Evolutionary conservation across 2,797 vertebrate species (phyloP).

Genomic region (Protonibea diacanthus): DNA sequence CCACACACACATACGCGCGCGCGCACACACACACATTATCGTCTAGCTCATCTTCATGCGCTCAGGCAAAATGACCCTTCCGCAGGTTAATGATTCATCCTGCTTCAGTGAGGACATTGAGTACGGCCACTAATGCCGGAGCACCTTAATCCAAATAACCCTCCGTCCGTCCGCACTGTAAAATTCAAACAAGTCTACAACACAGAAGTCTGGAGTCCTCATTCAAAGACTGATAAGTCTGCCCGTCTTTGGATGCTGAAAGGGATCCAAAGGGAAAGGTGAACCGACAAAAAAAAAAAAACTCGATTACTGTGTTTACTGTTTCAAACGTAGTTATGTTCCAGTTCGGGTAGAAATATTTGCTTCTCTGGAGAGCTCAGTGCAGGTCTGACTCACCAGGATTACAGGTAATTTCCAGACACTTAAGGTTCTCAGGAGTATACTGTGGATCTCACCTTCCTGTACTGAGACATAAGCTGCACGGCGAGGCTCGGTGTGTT

Average conservation of each 20-base stretch:
- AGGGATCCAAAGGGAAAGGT: conserved; percentile 34
- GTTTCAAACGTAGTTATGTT: conserved; percentile 22
- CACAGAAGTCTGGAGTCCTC: conserved; percentile 15
- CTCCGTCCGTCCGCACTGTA: background rate
- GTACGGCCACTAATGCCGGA: conserved; percentile 27
- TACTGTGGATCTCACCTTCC: background rate
- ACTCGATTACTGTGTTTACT: conserved; percentile 13
- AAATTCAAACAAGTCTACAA: conserved; percentile 22
- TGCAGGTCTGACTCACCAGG: conserved; percentile 23
- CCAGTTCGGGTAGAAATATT: conserved; percentile 4
- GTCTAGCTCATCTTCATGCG: conserved; percentile 40
- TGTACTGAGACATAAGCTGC: conserved; percentile 12
- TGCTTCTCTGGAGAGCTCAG: conserved; percentile 13
- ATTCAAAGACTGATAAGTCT: background rate
- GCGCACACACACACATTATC: conserved; percentile 33
- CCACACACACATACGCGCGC: conserved; percentile 28
- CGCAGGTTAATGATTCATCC: conserved; percentile 50
- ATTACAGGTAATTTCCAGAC: conserved; percentile 39
- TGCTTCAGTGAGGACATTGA: conserved; percentile 32
- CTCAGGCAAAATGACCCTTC: conserved; percentile 48
- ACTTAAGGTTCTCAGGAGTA: conserved; percentile 14
- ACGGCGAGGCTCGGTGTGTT: background rate
- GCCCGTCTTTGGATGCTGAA: conserved; percentile 1
- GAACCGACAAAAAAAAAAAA: conserved; percentile 8
- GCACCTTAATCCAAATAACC: conserved; percentile 35